These are phyloP conservation scores for Aphelenchoides bicaudatus DNA, from an alignment of 2,888 invertebrate genomes.

Conservation along the genomic window DNA sequence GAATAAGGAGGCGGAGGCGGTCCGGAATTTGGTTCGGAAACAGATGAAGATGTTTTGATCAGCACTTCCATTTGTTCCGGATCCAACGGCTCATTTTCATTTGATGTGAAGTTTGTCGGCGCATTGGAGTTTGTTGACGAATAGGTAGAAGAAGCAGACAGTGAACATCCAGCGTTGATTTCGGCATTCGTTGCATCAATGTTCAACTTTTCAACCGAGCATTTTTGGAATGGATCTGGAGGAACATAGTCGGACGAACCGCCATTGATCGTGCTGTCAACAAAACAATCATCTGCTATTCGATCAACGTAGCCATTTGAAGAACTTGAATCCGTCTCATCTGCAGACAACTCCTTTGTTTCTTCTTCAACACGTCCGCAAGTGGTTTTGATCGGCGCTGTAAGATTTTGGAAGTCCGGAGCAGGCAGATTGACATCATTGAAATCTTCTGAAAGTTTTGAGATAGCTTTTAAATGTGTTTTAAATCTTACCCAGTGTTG, in stretches of 20 bases:
- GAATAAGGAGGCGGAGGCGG: background rate
- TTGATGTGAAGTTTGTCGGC: background rate
- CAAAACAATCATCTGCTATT: no score
- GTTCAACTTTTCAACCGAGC: background rate
- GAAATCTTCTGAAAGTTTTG: no score
- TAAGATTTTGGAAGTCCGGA: no score
- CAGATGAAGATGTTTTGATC: background rate
- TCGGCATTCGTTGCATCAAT: background rate
- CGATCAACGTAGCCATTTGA: no score
- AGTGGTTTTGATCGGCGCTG: no score
- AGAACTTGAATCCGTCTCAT: background rate
- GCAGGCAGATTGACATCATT: no score
- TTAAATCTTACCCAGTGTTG: conserved; percentile 26
- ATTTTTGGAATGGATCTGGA: background rate
- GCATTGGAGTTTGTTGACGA: conserved; percentile 5
- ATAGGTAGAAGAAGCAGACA: conserved; percentile 18
- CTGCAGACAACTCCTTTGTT: no score
- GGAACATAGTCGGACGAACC: background rate
- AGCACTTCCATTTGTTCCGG: conserved; percentile 5
- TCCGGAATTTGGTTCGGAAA: background rate
- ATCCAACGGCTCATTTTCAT: background rate
- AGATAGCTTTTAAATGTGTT: no score
- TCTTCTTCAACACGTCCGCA: no score
- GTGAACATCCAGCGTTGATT: no score
- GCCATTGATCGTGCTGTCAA: no score